These are phyloP conservation scores for Myotis yumanensis DNA, from an alignment of 2,113 vertebrate species.

Conservation along the genomic window DNA sequence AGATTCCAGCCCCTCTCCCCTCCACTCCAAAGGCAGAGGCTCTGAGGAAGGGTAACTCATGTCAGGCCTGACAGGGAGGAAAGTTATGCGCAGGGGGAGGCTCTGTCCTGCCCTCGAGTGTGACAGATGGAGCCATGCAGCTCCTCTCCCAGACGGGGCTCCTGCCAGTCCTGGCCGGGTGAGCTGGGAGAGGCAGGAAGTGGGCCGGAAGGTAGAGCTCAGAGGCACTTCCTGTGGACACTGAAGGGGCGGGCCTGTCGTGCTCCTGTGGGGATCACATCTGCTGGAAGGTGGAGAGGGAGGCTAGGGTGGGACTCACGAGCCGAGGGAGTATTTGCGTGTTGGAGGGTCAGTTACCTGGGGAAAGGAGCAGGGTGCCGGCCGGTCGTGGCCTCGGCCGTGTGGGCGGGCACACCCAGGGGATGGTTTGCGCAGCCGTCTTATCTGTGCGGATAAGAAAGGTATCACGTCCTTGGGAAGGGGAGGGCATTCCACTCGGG, in stretches of 20 bases:
- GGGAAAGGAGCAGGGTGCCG: background rate
- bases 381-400: background rate
- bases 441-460: background rate
- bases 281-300: constrained; percentile 43
- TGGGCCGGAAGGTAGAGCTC: background rate
- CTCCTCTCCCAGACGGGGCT: background rate
- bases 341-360: constrained; percentile 44
- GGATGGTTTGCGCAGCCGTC: too few species aligned
- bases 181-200: background rate
- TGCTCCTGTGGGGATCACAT: constrained; percentile 45
- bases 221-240: constrained; percentile 62
- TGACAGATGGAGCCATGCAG: background rate
- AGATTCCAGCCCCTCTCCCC: background rate
- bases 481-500: background rate
- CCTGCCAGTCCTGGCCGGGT: background rate
- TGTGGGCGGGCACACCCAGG: accelerated
- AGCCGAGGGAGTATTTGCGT: background rate
- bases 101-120: background rate
- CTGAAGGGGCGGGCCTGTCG: background rate
- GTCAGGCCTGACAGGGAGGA: background rate
- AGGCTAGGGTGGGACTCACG: background rate
- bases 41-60: background rate
- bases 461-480: background rate
- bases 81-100: background rate
- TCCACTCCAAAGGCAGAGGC: background rate